These are phyloP conservation scores for Drosophila putrida DNA, from an alignment of 2,888 invertebrate species.

Conservation along the genomic window DNA sequence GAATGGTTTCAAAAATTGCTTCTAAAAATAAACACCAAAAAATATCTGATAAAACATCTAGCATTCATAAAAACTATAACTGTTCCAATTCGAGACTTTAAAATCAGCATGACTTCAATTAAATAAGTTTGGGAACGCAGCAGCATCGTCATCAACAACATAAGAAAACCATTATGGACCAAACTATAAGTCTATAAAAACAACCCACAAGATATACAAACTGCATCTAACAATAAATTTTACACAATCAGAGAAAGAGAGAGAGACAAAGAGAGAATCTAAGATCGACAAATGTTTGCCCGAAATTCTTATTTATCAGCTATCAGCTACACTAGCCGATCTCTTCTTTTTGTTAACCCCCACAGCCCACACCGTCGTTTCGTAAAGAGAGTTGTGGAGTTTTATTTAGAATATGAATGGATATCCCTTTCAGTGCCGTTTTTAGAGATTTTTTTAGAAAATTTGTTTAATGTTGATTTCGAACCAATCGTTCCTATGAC, in stretches of 20 bases:
- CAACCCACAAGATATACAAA: constrained; percentile 55
- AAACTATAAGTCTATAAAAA: constrained; percentile 59
- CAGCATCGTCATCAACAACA: constrained; percentile 35
- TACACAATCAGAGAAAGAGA: constrained; percentile 15
- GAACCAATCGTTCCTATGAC: too few species aligned
- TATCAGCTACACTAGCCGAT: constrained; percentile 37
- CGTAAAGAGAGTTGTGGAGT: too few species aligned
- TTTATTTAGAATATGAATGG: too few species aligned
- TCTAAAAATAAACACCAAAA: too few species aligned
- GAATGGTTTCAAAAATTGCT: background rate
- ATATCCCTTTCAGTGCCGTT: too few species aligned
- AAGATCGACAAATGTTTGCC: constrained; percentile 25
- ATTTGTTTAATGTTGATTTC: too few species aligned
- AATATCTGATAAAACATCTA: background rate
- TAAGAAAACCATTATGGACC: constrained; percentile 51
- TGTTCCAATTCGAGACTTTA: constrained; percentile 7
- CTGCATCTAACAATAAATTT: constrained; percentile 62
- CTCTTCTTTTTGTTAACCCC: constrained; percentile 27
- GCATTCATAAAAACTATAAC: background rate
- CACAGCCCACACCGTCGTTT: background rate
- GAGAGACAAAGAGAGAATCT: constrained; percentile 11
- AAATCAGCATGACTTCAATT: constrained; percentile 28
- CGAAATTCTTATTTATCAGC: constrained; percentile 39
- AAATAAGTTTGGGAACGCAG: constrained; percentile 15
- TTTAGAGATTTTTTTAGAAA: too few species aligned